phyloP scores from a whole-genome alignment of 1,140 invertebrate genomes.

The Spodoptera litura region DNA sequence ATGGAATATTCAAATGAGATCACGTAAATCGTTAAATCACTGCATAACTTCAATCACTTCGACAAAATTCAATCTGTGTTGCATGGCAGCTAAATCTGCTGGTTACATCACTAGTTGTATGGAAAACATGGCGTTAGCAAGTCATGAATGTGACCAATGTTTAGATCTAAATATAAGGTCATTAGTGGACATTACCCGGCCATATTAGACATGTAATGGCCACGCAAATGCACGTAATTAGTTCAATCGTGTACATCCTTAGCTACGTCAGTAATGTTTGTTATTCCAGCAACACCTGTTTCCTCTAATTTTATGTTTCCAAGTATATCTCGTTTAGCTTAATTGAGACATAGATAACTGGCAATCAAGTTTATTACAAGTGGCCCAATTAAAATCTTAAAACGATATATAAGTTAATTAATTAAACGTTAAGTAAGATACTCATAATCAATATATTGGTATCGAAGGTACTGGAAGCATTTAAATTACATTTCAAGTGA shows the following conservation, averaged over 20 bases:
- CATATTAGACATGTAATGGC: conserved; percentile 34
- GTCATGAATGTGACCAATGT: conserved; percentile 4
- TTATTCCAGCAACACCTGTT: conserved; percentile 46
- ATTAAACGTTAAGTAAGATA: conserved; percentile 50
- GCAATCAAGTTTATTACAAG: conserved; percentile 57
- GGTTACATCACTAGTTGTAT: too few relatives aligned
- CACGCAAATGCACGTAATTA: conserved; percentile 37
- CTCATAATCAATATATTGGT: conserved; percentile 46
- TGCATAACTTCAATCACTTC: conserved; percentile 9
- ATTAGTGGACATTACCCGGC: conserved; percentile 19
- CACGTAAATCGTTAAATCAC: conserved; percentile 8
- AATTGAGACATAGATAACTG: conserved; percentile 57
- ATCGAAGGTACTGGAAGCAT: conserved; percentile 21
- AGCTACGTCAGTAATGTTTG: conserved; percentile 29
- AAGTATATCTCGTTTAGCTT: conserved; percentile 42
- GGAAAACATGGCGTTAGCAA: background rate
- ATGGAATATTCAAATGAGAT: conserved; percentile 42
- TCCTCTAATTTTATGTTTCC: conserved; percentile 39
- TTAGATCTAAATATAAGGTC: conserved; percentile 8
- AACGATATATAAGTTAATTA: conserved; percentile 58
- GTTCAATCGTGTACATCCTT: conserved; percentile 27
- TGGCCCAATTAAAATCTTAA: conserved; percentile 54
- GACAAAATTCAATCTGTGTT: conserved; percentile 4
- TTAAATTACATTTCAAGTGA: conserved; percentile 14
- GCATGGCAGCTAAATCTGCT: background rate